Percentiles rank a stretch among this genome's conserved stretches.
These are phyloP conservation scores for Lepidurus apus DNA, from an alignment of 1,140 invertebrate genomes.

Conservation along the genomic window DNA sequence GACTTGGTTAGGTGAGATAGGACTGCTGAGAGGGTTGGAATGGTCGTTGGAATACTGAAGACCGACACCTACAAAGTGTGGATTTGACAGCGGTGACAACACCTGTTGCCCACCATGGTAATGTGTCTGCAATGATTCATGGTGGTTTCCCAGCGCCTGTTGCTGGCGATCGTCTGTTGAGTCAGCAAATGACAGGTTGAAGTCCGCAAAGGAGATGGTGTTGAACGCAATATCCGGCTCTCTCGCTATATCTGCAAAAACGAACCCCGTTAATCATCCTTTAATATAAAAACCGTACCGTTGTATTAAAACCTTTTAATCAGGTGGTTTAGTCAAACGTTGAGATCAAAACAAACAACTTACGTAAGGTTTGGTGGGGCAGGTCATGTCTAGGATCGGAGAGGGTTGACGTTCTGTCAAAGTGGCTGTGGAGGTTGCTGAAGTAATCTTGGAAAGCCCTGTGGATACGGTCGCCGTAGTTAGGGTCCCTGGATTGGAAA, in stretches of 20 bases:
- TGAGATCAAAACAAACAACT: background rate
- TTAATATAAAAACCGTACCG: background rate
- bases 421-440: slow-evolving; percentile 14
- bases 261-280: background rate
- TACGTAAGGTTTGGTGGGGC: background rate
- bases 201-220: background rate
- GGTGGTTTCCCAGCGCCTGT: background rate
- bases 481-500: slow-evolving; percentile 28
- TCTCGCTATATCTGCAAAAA: background rate
- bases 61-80: background rate
- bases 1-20: background rate
- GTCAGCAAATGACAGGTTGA: background rate
- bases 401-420: slow-evolving; percentile 26
- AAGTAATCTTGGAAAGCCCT: slow-evolving; percentile 28
- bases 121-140: background rate
- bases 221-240: background rate
- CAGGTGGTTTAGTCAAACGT: background rate
- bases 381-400: background rate
- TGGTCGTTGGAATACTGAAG: background rate
- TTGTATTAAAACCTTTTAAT: too few species aligned
- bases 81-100: background rate
- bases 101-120: background rate
- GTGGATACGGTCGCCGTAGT: slow-evolving; percentile 28
- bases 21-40: background rate
- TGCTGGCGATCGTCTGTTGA: background rate